Evolutionary conservation across 2,888 invertebrate species (phyloP).

Genomic region (Nipponacmea schrenckii): DNA sequence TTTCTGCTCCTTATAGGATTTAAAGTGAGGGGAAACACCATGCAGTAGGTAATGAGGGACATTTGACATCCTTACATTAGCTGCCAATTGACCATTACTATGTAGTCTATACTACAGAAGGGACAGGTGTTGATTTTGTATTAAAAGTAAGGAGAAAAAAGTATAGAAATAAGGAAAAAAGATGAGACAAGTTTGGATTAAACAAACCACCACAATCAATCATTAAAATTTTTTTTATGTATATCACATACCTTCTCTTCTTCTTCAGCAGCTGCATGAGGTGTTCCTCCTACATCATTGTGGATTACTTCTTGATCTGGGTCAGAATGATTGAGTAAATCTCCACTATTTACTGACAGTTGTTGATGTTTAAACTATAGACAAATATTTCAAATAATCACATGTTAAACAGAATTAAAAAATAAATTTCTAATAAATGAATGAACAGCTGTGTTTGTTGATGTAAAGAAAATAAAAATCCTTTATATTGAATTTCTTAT

Average conservation of each 20-base stretch:
- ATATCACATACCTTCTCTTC: constrained; percentile 33
- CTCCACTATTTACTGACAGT: constrained; percentile 64
- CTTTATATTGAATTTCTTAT: neutral
- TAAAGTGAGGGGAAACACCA: no score
- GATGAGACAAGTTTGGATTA: no score
- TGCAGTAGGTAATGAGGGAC: no score
- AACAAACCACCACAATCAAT: no score
- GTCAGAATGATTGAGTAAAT: constrained; percentile 45
- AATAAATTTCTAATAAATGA: no score
- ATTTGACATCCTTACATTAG: neutral
- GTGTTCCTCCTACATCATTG: constrained; percentile 41
- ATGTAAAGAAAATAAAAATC: no score
- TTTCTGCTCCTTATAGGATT: no score
- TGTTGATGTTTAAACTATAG: constrained; percentile 51
- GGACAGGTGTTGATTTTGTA: no score
- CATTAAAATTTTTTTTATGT: no score
- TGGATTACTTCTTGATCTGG: constrained; percentile 47
- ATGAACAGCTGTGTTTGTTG: neutral
- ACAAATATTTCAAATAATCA: neutral
- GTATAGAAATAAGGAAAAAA: no score
- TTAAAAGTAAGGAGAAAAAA: no score
- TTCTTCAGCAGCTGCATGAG: constrained; percentile 26
- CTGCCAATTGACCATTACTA: neutral
- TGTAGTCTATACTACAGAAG: no score
- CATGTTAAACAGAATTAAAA: constrained; percentile 8